phyloP scores from a whole-genome alignment of 2,113 vertebrate genomes.

The Heloderma charlesbogerti region DNA sequence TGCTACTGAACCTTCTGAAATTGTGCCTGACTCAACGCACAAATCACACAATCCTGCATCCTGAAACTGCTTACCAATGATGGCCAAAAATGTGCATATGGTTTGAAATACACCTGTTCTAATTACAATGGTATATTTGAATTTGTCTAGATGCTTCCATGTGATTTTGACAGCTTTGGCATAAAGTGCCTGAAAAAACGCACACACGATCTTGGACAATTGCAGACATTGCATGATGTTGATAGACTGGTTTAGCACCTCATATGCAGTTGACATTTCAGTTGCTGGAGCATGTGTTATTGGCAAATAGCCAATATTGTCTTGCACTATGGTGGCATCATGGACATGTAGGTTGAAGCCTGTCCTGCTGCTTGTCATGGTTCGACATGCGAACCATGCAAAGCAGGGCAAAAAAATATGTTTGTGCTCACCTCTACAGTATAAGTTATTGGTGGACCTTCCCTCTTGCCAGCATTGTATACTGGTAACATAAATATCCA shows the following conservation, averaged over 20 bases:
- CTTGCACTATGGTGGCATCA: too few species aligned
- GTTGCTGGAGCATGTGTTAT: background rate
- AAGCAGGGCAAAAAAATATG: background rate
- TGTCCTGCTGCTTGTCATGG: background rate
- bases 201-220: background rate
- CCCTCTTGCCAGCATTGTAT: background rate
- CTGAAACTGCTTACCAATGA: background rate
- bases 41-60: background rate
- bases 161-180: background rate
- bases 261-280: background rate
- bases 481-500: background rate
- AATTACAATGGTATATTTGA: background rate
- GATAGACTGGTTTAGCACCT: too few species aligned
- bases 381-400: background rate
- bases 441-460: background rate
- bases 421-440: background rate
- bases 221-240: background rate
- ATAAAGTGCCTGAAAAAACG: background rate
- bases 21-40: background rate
- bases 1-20: background rate
- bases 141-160: background rate
- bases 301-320: background rate
- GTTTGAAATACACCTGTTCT: background rate
- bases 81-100: too few species aligned
- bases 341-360: background rate